Evolutionary conservation across 2,797 vertebrate genomes (phyloP).

Genomic region (Chelon auratus): DNA sequence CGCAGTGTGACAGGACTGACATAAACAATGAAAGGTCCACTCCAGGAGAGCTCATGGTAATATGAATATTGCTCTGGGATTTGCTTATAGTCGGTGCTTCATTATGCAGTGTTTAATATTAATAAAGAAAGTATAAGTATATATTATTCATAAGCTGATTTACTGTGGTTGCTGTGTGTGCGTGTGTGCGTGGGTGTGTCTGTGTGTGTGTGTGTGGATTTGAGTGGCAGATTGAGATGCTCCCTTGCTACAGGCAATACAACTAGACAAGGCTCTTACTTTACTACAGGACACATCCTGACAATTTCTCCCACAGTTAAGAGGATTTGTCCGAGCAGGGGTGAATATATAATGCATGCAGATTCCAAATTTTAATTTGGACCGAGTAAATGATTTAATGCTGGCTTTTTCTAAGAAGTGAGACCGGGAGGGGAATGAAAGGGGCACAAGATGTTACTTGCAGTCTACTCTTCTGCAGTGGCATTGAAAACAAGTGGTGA

Average conservation of each 20-base stretch:
- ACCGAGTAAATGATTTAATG: conserved; percentile 88
- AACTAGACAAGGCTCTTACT: conserved; percentile 79
- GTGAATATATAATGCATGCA: conserved; percentile 87
- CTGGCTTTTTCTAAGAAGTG: conserved; percentile 75
- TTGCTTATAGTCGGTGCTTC: conserved; percentile 79
- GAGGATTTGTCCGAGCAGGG: conserved; percentile 85
- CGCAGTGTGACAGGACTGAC: conserved; percentile 66
- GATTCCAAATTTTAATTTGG: conserved; percentile 84
- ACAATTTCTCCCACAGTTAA: conserved; percentile 86
- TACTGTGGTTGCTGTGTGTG: conserved; percentile 66
- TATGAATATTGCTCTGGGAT: conserved; percentile 83
- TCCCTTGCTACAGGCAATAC: conserved; percentile 79
- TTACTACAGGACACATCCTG: conserved; percentile 78
- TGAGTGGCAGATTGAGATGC: conserved; percentile 83
- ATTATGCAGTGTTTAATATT: conserved; percentile 85
- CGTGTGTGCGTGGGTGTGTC: conserved; percentile 39
- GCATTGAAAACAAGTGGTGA: conserved; percentile 1
- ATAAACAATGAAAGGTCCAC: conserved; percentile 79
- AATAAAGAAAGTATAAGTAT: conserved; percentile 84
- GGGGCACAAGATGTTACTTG: conserved; percentile 51
- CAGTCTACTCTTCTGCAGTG: conserved; percentile 16
- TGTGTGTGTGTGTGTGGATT: conserved; percentile 50
- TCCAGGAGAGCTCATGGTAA: conserved; percentile 71
- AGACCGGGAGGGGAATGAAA: conserved; percentile 16
- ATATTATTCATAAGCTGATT: conserved; percentile 88